These are phyloP conservation scores for Ectemnius cavifrons DNA, from an alignment of 2,888 invertebrate species.

Conservation along the genomic window DNA sequence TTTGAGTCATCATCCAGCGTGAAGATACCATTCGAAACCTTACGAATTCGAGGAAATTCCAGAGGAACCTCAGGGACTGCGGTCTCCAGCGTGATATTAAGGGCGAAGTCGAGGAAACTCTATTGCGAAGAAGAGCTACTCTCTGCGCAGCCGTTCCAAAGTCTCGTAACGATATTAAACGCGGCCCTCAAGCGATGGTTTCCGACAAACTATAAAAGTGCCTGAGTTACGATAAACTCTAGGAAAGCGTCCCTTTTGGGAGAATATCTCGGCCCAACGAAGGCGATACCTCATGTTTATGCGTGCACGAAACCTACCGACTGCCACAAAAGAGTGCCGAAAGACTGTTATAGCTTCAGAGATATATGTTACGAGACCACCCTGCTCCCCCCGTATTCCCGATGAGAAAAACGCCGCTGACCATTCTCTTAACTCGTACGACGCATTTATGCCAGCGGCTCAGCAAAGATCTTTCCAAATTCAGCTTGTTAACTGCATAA, in stretches of 20 bases:
- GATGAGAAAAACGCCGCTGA: constrained; percentile 33
- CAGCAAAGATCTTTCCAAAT: constrained; percentile 4
- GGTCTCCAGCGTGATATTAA: neutral
- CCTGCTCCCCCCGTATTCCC: constrained; percentile 3
- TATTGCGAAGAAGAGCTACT: neutral
- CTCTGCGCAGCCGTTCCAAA: too few species aligned
- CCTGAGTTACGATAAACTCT: constrained; percentile 61
- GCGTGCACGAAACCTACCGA: constrained; percentile 35
- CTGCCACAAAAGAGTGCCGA: constrained; percentile 59
- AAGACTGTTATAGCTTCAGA: constrained; percentile 55
- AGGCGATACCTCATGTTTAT: constrained; percentile 58
- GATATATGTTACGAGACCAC: constrained; percentile 55
- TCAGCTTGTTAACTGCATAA: neutral
- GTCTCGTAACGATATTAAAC: constrained; percentile 26
- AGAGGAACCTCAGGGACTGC: neutral
- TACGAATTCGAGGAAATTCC: constrained; percentile 5
- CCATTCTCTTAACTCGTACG: constrained; percentile 32
- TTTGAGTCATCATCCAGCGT: constrained; percentile 22
- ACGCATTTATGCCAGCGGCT: constrained; percentile 1
- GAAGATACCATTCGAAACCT: constrained; percentile 5
- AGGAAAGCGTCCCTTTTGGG: constrained; percentile 49
- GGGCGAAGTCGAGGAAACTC: neutral
- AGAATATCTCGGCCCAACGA: constrained; percentile 43
- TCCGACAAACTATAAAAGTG: constrained; percentile 66
- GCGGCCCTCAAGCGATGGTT: constrained; percentile 35